These are phyloP conservation scores for Cryptosula pallasiana DNA, from an alignment of 2,888 invertebrate species.

Conservation along the genomic window DNA sequence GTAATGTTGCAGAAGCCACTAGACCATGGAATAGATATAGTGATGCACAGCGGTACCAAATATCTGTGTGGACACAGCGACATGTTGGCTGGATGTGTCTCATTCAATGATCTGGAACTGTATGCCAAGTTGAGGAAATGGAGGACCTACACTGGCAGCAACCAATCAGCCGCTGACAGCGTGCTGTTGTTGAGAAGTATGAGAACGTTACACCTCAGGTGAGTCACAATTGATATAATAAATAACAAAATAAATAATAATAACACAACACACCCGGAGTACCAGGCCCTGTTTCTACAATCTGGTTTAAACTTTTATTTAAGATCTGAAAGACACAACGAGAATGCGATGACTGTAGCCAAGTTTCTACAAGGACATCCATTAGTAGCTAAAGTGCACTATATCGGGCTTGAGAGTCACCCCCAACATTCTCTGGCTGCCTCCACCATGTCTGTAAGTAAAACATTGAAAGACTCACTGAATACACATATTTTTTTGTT, in stretches of 20 bases:
- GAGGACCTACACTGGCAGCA: constrained; percentile 36
- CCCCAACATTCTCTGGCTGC: constrained; percentile 53
- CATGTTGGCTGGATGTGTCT: constrained; percentile 48
- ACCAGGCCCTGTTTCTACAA: too few species aligned
- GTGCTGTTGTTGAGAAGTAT: constrained; percentile 60
- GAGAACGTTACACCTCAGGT: constrained; percentile 80
- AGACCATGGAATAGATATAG: constrained; percentile 48
- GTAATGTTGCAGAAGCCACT: constrained; percentile 40
- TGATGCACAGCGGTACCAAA: constrained; percentile 52
- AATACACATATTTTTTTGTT: too few species aligned
- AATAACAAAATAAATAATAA: too few species aligned
- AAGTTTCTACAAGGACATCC: constrained; percentile 75
- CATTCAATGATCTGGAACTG: constrained; percentile 37
- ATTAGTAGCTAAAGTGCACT: constrained; percentile 66
- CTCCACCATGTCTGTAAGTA: constrained; percentile 69
- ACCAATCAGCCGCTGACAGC: constrained; percentile 38
- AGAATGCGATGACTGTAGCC: constrained; percentile 72
- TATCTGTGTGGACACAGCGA: constrained; percentile 54
- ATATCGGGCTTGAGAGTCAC: constrained; percentile 61
- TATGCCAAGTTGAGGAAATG: constrained; percentile 39
- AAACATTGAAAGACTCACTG: too few species aligned
- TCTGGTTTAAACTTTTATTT: too few species aligned
- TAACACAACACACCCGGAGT: too few species aligned
- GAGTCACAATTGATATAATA: too few species aligned
- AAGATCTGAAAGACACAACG: constrained; percentile 77